phyloP scores from a whole-genome alignment of 2,113 vertebrate species.

The Petrocephalus zakoni region DNA sequence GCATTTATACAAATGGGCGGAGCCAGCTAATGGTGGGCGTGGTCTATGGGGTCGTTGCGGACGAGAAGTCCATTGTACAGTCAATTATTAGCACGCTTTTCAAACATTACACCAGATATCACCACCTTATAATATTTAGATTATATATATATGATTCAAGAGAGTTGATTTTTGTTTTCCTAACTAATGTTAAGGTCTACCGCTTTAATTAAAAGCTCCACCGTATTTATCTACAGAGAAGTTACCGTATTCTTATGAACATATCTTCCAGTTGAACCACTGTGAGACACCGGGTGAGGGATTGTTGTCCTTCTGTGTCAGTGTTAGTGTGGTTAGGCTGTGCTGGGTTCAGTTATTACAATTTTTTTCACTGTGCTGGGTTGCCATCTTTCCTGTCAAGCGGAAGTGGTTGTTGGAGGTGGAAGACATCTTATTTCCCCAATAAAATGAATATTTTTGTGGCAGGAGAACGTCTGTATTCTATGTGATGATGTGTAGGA shows the following conservation, averaged over 20 bases:
- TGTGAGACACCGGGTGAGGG: too few species aligned
- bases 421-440: too few species aligned
- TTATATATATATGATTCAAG: background rate
- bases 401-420: too few species aligned
- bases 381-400: too few species aligned
- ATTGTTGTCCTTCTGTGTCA: too few species aligned
- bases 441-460: too few species aligned
- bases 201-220: background rate
- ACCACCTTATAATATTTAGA: background rate
- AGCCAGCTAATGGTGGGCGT: background rate
- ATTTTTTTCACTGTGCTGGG: too few species aligned
- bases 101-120: background rate
- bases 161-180: background rate
- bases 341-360: background rate
- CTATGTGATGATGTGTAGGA: too few species aligned
- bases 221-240: background rate
- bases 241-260: background rate
- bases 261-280: background rate
- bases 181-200: background rate
- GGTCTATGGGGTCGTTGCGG: background rate
- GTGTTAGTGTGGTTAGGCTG: too few species aligned
- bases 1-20: conserved; percentile 30
- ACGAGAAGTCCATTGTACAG: background rate
- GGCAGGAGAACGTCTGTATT: too few species aligned
- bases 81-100: background rate